These are phyloP conservation scores for Operophtera brumata DNA, from an alignment of 2,888 invertebrate species.

Conservation along the genomic window DNA sequence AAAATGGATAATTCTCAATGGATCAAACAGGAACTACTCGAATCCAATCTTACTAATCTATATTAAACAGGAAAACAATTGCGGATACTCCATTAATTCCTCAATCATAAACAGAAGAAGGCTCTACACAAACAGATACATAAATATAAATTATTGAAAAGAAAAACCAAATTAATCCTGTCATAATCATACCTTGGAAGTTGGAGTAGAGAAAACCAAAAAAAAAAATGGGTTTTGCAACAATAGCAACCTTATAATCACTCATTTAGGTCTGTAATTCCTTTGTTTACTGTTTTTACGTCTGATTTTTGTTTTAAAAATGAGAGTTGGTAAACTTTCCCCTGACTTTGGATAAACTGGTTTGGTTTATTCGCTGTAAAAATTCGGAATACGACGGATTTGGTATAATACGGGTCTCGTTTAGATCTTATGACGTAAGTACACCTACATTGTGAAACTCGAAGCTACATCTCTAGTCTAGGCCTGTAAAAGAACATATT, in stretches of 20 bases:
- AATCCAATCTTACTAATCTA: too few species aligned
- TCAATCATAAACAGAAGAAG: neutral
- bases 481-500: too few species aligned
- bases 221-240: neutral
- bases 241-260: neutral
- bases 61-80: too few species aligned
- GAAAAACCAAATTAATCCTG: slow-evolving; percentile 6
- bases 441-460: too few species aligned
- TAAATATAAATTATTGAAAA: neutral
- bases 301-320: slow-evolving; percentile 3
- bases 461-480: too few species aligned
- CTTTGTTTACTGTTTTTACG: too few species aligned
- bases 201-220: neutral
- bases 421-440: too few species aligned
- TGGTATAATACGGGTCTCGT: too few species aligned
- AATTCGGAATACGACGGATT: too few species aligned
- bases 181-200: slow-evolving; percentile 9
- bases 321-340: slow-evolving; percentile 20
- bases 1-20: too few species aligned
- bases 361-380: slow-evolving; percentile 1
- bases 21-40: too few species aligned
- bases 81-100: too few species aligned
- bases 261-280: neutral
- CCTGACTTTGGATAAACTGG: neutral
- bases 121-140: neutral